Conservation (phyloP, 2,888 invertebrate species). For the Apotomis betuletana region DNA sequence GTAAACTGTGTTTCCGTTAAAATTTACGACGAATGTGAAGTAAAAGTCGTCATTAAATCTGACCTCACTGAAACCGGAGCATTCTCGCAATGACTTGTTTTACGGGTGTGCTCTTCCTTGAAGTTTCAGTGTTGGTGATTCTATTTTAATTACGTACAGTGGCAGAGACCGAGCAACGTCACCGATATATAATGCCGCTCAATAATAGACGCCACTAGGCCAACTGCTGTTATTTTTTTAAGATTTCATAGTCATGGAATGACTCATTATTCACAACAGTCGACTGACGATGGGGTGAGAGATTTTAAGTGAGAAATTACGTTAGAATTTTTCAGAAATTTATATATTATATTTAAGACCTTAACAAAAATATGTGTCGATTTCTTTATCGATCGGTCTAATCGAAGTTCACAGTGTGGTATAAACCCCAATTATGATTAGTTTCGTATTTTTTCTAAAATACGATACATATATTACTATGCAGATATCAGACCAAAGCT, state of each 20-base stretch:
- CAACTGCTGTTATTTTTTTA: conserved; percentile 19
- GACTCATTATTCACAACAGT: conserved; percentile 5
- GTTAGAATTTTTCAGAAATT: no score
- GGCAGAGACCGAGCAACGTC: conserved; percentile 34
- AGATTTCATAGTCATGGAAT: conserved; percentile 7
- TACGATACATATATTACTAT: no score
- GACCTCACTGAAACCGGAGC: conserved; percentile 39
- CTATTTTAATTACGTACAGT: conserved; percentile 43
- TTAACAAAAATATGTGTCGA: no score
- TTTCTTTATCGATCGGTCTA: no score
- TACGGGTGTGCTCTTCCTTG: conserved; percentile 31
- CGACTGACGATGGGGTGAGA: not conserved
- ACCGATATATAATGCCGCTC: conserved; percentile 42
- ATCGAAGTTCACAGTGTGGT: no score
- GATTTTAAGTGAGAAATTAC: not conserved
- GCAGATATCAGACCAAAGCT: no score
- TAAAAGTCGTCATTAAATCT: conserved; percentile 36
- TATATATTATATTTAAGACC: no score
- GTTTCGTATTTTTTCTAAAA: no score
- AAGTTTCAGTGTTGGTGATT: conserved; percentile 29
- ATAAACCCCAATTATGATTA: no score
- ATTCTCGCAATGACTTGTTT: conserved; percentile 38
- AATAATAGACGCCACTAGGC: conserved; percentile 40
- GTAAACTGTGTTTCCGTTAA: conserved; percentile 40
- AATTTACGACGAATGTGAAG: conserved; percentile 38